Evolutionary conservation across 2,888 invertebrate species (phyloP), one percentile per base, ranked within the genome.

Genomic region (Oligia strigilis): DNA sequence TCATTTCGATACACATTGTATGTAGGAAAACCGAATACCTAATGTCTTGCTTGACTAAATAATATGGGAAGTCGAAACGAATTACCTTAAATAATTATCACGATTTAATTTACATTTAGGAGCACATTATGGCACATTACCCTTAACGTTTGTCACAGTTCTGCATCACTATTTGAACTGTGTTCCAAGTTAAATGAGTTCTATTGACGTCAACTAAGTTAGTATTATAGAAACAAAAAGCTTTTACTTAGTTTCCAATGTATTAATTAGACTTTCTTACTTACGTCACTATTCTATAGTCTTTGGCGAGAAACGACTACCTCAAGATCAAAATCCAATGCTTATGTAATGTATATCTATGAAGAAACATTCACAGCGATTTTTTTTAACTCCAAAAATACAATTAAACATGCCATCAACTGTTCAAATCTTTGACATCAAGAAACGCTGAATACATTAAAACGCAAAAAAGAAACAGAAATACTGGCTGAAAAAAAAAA

Each of bases 151-250:
- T 23, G 66, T 75, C 36, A 67, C 72, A 52, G 77, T 88, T 86
- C 75, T 77, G 86, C 71, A 72, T 76, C 86, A 78, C 80, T 74
- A 72, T 72, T 84, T 62, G 9, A 76, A 36, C 55, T 72, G 72
- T 87, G 87, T 71, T 43, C 84, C 84, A 87, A 84, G 72, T 67
- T 58, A 13, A 71, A 78, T 74, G 17, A 70, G 13, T 72, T 64
- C 62, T 46, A 46, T 55, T 58, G 55, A 81, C 60, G 75, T 67
- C 29, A 43, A 73, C 43, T 73, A 3, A 70, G 17, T n/a, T 60
- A 36, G 23, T 2, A 40, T 60, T 17, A 43, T 52, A 23, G 9
- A 40, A 17, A 6, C n/a, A 40, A 62, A 29, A 62, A 62, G 2
- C 14, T 29, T 62, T 62, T 14, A 62, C 4, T 29, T 29, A 29